Percentiles rank a stretch among this genome's conserved stretches.
Conservation (phyloP, 1,140 invertebrate genomes). For the Drosophila nikananu region DNA sequence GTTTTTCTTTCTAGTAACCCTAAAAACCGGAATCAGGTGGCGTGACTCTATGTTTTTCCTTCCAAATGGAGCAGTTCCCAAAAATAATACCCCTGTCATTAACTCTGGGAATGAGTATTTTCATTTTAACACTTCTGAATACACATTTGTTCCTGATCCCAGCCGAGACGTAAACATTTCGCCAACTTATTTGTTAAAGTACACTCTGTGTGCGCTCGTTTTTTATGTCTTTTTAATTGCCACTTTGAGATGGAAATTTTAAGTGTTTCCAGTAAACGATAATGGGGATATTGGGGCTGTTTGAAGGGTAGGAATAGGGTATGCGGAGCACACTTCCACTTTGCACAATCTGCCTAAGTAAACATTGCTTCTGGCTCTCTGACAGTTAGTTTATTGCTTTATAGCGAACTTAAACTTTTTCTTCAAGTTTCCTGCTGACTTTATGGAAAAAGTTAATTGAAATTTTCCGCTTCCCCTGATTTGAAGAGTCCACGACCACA, state of each 20-base stretch:
- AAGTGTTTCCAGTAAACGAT: slow-evolving; percentile 15
- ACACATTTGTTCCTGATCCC: slow-evolving; percentile 30
- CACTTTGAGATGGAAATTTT: slow-evolving; percentile 57
- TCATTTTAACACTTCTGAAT: slow-evolving; percentile 25
- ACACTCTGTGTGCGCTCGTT: slow-evolving; percentile 29
- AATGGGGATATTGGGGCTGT: slow-evolving; percentile 18
- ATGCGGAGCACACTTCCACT: slow-evolving; percentile 3
- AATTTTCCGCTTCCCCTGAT: slow-evolving; percentile 13
- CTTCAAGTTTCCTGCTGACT: slow-evolving; percentile 22
- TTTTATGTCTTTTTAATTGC: slow-evolving; percentile 71
- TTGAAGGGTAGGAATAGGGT: neutral
- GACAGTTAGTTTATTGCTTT: slow-evolving; percentile 19
- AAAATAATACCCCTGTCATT: slow-evolving; percentile 2
- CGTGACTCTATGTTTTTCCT: slow-evolving; percentile 32
- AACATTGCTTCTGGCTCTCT: slow-evolving; percentile 1
- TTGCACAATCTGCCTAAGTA: slow-evolving; percentile 15
- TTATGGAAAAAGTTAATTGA: slow-evolving; percentile 30
- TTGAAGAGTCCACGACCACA: neutral
- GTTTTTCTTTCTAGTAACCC: slow-evolving; percentile 17
- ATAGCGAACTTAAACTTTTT: slow-evolving; percentile 3
- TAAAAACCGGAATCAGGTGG: slow-evolving; percentile 38
- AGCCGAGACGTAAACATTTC: slow-evolving; percentile 37
- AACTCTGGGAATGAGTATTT: slow-evolving; percentile 12
- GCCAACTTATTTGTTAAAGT: slow-evolving; percentile 44
- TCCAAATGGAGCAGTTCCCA: slow-evolving; percentile 21